Conservation (phyloP, 2,888 invertebrate species). For the Agrilus cyanescens region DNA sequence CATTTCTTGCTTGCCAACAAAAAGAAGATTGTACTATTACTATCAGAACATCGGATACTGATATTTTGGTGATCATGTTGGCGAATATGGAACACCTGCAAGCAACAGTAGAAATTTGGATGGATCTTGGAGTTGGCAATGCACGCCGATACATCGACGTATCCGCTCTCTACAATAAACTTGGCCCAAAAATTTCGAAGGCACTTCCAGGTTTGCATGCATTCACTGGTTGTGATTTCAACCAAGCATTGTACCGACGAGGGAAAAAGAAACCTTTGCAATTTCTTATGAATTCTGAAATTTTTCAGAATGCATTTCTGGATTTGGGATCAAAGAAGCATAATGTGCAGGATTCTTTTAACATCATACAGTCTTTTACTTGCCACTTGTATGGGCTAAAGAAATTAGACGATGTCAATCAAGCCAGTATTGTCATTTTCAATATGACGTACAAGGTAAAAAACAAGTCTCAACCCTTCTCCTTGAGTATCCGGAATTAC, state of each 20-base stretch:
- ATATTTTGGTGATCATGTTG: slow-evolving; percentile 15
- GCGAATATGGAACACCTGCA: slow-evolving; percentile 17
- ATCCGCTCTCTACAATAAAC: slow-evolving; percentile 11
- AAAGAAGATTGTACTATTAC: slow-evolving; percentile 10
- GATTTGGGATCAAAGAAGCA: slow-evolving; percentile 10
- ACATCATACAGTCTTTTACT: slow-evolving; percentile 13
- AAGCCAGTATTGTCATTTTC: slow-evolving; percentile 16
- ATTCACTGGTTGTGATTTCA: slow-evolving; percentile 15
- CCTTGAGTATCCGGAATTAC: slow-evolving; percentile 20
- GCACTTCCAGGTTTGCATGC: slow-evolving; percentile 18
- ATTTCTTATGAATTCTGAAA: slow-evolving; percentile 8
- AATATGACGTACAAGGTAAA: slow-evolving; percentile 22
- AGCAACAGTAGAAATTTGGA: slow-evolving; percentile 13
- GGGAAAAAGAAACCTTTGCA: slow-evolving; percentile 13
- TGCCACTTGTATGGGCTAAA: slow-evolving; percentile 21
- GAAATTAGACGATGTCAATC: slow-evolving; percentile 22
- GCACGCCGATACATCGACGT: slow-evolving; percentile 16
- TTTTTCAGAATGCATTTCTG: no score
- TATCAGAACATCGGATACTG: slow-evolving; percentile 13
- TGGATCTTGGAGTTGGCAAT: slow-evolving; percentile 15
- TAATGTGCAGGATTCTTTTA: slow-evolving; percentile 11
- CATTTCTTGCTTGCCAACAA: slow-evolving; percentile 13
- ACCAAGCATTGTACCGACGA: slow-evolving; percentile 14
- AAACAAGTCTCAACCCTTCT: slow-evolving; percentile 19
- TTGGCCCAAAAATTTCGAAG: slow-evolving; percentile 12